Evolutionary conservation across 2,888 invertebrate species (phyloP), one percentile per base, ranked within the genome.

Genomic region (Aleiodes leptofemur): DNA sequence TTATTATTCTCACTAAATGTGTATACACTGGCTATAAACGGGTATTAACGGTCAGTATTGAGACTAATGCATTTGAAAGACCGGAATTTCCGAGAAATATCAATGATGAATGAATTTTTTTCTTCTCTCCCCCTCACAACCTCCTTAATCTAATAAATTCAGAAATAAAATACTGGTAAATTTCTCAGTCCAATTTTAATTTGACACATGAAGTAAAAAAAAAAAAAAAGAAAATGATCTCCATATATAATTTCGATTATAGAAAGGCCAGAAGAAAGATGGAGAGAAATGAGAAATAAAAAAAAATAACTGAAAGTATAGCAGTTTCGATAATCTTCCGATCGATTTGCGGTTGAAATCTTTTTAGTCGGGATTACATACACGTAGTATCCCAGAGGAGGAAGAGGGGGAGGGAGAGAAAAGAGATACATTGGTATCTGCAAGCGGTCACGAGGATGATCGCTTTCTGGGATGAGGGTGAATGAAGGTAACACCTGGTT

Each of bases 31-130:
- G 57, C 31, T 83, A 86, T 84, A 86, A 61, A 86, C 84, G 84
- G 85, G 85, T 85, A 87, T 87, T 86, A 87, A 86, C 84, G 83
- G 87, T 61, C 82, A 77, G 82, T 83, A 72, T 72, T 64, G 64
- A 66, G 72, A 79, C 83, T 82, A 82, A 85, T 86, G 84, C 85
- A 59, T 74, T 70, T 76, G 61, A 38, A 23, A 23, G 1, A 23
- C 23, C 23, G 16, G 9, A 11, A 61, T 64, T 8, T 64, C 34
- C 16, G 16, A 4, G n/a, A 64, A n/a, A 7, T 4, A 1, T 31
- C 0, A 38, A 38, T 38, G 5, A 57, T 23, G 34, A 7, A 59
- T 59, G n/a, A 34, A 59, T 38, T 38, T 16, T 16, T n/a, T 61
- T n/a, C n/a, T 61, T 61, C 14, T 23, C 23, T 23, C 2, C 23